Evolutionary conservation across 2,113 vertebrate species (phyloP).

Genomic region (Rhinogobius similis): DNA sequence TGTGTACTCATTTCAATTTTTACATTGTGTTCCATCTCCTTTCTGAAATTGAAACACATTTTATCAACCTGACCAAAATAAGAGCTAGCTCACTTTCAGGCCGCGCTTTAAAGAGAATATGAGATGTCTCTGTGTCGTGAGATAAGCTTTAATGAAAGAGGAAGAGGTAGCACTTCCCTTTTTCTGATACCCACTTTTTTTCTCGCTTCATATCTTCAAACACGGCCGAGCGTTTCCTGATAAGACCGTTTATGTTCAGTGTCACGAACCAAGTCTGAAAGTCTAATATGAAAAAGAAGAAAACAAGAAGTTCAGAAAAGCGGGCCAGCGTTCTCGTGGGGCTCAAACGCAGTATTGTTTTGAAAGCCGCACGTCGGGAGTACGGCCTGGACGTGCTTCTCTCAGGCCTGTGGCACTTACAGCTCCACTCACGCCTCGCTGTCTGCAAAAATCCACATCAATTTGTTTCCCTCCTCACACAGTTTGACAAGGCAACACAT

Average conservation of each 20-base stretch:
- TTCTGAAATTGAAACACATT: constrained; percentile 26
- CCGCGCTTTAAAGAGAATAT: constrained; percentile 29
- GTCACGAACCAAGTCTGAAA: constrained; percentile 19
- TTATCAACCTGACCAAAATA: constrained; percentile 2
- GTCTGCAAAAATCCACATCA: constrained; percentile 40
- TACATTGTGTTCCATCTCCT: neutral
- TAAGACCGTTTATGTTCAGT: constrained; percentile 20
- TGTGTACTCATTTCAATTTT: no score
- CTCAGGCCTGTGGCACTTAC: constrained; percentile 40
- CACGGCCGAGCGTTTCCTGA: constrained; percentile 16
- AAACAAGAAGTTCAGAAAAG: neutral
- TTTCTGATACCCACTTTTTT: constrained; percentile 23
- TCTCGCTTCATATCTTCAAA: neutral
- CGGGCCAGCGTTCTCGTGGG: constrained; percentile 8
- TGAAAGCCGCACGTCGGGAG: constrained; percentile 34
- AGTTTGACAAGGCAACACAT: constrained; percentile 7
- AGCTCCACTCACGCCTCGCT: constrained; percentile 35
- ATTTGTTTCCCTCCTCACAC: constrained; percentile 42
- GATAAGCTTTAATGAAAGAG: constrained; percentile 32
- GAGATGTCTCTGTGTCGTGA: constrained; percentile 37
- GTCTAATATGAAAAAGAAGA: constrained; percentile 22
- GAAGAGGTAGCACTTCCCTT: constrained; percentile 61
- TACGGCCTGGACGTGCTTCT: constrained; percentile 40
- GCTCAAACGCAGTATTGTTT: constrained; percentile 40
- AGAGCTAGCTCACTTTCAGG: constrained; percentile 31